Evolutionary conservation across 1,140 invertebrate species (phyloP).

Genomic region (Plectrocnemia conspersa): DNA sequence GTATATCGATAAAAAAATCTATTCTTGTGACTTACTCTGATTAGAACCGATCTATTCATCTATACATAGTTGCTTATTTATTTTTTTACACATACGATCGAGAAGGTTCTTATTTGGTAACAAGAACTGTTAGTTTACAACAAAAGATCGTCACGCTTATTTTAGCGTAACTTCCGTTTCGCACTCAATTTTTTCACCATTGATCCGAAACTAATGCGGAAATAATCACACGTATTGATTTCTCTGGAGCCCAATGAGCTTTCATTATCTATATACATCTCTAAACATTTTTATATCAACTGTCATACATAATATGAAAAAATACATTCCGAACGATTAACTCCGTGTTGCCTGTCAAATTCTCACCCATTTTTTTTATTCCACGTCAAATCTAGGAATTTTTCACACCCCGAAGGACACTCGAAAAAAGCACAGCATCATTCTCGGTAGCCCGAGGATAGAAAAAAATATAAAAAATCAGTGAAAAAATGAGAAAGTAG

Average conservation of each 20-base stretch:
- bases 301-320: background rate
- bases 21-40: too few species aligned
- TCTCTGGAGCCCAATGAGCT: constrained; percentile 21
- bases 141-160: constrained; percentile 15
- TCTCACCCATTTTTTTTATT: constrained; percentile 17
- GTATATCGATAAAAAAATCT: too few species aligned
- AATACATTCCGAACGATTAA: constrained; percentile 7
- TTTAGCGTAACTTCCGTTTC: constrained; percentile 16
- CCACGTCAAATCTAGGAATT: constrained; percentile 6
- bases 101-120: background rate
- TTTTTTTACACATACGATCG: background rate
- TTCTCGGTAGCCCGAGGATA: constrained; percentile 11
- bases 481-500: constrained; percentile 4
- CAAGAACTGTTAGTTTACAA: background rate
- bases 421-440: constrained; percentile 15
- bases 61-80: background rate
- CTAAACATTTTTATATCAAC: background rate
- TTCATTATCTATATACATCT: background rate
- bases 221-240: constrained; percentile 28
- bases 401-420: constrained; percentile 21
- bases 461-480: constrained; percentile 9
- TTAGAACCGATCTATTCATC: background rate
- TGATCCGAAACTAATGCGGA: constrained; percentile 22
- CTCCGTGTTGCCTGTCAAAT: constrained; percentile 20
- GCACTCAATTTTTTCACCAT: background rate